A percentile compares a stretch with the other conserved stretches of the same genome.
phyloP scores from a whole-genome alignment of 2,113 vertebrate species.

The Triplophysa rosa region DNA sequence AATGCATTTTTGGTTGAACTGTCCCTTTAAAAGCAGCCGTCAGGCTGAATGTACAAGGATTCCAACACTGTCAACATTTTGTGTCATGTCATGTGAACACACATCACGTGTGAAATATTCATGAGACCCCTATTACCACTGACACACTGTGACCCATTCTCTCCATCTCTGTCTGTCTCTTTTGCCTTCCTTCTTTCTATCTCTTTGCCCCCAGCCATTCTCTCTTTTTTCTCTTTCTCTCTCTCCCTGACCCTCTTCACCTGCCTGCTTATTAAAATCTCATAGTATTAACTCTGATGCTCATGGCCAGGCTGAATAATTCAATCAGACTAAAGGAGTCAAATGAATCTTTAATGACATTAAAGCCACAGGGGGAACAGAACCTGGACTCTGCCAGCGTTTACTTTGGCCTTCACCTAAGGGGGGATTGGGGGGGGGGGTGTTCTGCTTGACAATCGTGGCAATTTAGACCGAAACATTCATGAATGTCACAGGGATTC shows the following conservation, averaged over 20 bases:
- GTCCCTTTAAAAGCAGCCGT: background rate
- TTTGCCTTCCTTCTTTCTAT: background rate
- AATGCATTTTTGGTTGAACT: background rate
- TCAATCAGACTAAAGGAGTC: constrained; percentile 74
- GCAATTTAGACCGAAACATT: constrained; percentile 3
- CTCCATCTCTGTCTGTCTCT: background rate
- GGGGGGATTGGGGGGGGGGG: constrained; percentile 25
- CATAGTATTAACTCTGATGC: constrained; percentile 73
- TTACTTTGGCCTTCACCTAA: constrained; percentile 55
- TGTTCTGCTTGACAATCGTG: constrained; percentile 53
- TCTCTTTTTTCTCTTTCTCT: constrained; percentile 49
- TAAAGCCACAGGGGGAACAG: constrained; percentile 67
- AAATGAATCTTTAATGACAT: constrained; percentile 76
- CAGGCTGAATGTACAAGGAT: background rate
- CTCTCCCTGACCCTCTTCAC: constrained; percentile 64
- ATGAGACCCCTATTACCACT: constrained; percentile 63
- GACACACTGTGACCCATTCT: constrained; percentile 49
- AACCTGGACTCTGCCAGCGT: constrained; percentile 55
- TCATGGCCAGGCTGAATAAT: constrained; percentile 73
- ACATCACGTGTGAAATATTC: constrained; percentile 65
- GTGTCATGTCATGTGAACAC: background rate
- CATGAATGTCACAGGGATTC: background rate
- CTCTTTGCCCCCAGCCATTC: background rate
- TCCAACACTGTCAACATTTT: background rate
- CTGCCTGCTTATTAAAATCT: constrained; percentile 78